Conservation (phyloP, 2,797 vertebrate species). For the Tangara arthus region DNA sequence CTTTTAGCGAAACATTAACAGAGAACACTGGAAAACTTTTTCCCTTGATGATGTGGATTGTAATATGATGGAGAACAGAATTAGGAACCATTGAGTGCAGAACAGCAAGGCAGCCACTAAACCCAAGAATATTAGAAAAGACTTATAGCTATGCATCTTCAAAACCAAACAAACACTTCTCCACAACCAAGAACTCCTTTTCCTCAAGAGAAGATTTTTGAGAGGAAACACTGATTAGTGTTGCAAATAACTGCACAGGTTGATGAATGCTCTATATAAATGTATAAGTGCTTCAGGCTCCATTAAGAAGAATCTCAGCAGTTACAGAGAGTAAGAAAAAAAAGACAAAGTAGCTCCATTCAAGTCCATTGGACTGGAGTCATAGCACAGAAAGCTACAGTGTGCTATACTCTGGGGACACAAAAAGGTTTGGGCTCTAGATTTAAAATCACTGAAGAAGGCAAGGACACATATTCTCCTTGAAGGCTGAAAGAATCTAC, state of each 20-base stretch:
- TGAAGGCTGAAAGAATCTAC: neutral
- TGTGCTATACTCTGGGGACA: neutral
- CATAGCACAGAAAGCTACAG: neutral
- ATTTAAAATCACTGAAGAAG: neutral
- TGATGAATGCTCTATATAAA: neutral
- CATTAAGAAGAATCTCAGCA: neutral
- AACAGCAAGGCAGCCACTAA: neutral
- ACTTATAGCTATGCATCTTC: neutral
- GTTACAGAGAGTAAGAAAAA: neutral
- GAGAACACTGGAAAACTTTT: neutral
- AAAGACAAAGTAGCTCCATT: neutral
- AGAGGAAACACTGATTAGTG: neutral
- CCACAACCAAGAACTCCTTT: neutral
- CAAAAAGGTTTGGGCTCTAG: neutral
- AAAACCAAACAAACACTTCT: neutral
- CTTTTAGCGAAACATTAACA: neutral
- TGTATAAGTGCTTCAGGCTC: neutral
- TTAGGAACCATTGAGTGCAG: neutral
- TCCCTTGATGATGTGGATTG: accelerated
- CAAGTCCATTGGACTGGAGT: neutral
- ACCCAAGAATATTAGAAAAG: neutral
- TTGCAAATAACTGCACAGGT: neutral
- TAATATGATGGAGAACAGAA: neutral
- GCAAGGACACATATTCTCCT: neutral
- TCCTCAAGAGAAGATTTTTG: neutral